phyloP scores from a whole-genome alignment of 2,888 invertebrate genomes.

The Ectemnius cavifrons region DNA sequence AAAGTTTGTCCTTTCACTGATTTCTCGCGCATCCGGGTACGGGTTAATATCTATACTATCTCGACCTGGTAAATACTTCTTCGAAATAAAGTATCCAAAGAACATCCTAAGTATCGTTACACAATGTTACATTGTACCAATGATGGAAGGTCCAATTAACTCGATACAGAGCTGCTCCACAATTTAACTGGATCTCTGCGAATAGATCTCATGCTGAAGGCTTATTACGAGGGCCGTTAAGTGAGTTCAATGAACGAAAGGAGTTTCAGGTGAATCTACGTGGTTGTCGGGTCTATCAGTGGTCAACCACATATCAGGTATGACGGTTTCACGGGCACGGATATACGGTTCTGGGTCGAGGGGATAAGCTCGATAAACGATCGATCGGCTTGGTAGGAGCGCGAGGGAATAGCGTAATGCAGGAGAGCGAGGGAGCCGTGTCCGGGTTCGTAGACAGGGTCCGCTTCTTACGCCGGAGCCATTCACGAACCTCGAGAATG shows the following conservation, averaged over 20 bases:
- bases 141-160: too few relatives aligned
- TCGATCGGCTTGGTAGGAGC: constrained; percentile 38
- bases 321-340: constrained; percentile 56
- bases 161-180: neutral
- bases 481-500: constrained; percentile 39
- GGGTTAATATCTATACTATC: too few relatives aligned
- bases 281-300: neutral
- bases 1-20: too few relatives aligned
- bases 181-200: constrained; percentile 1
- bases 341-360: constrained; percentile 51
- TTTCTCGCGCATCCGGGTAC: too few relatives aligned
- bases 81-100: too few relatives aligned
- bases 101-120: too few relatives aligned
- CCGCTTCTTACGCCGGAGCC: constrained; percentile 48
- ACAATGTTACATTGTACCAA: too few relatives aligned
- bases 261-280: neutral
- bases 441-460: constrained; percentile 57
- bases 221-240: neutral
- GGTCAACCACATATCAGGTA: constrained; percentile 1
- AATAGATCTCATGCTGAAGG: neutral
- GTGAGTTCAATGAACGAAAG: constrained; percentile 10
- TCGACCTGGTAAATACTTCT: too few relatives aligned
- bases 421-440: constrained; percentile 37
- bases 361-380: constrained; percentile 38
- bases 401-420: constrained; percentile 40